These are phyloP conservation scores for Yponomeuta malinellus DNA, from an alignment of 2,888 invertebrate genomes.

Conservation along the genomic window DNA sequence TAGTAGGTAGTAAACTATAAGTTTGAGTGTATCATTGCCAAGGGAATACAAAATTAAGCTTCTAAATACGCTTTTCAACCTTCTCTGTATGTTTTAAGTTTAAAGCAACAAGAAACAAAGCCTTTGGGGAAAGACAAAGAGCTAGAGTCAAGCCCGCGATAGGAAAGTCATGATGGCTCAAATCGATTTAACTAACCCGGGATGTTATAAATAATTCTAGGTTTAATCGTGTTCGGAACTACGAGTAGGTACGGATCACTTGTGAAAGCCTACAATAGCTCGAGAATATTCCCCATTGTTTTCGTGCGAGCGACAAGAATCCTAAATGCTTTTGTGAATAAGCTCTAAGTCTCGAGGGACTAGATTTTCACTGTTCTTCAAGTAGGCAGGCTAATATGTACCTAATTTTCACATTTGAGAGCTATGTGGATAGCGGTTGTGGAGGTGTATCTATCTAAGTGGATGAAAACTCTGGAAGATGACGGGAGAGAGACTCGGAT, in stretches of 20 bases:
- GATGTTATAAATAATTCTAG: slow-evolving; percentile 10
- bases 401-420: no score
- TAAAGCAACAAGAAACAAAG: not conserved
- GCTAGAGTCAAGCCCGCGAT: not conserved
- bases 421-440: no score
- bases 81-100: not conserved
- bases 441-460: no score
- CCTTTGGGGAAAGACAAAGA: not conserved
- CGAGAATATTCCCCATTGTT: slow-evolving; percentile 41
- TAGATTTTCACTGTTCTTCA: not conserved
- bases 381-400: not conserved
- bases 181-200: slow-evolving; percentile 14
- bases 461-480: no score
- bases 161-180: not conserved
- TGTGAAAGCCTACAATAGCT: slow-evolving; percentile 2
- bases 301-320: slow-evolving; percentile 39
- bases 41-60: not conserved
- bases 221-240: slow-evolving; percentile 3
- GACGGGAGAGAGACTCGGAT: no score
- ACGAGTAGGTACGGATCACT: not conserved
- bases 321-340: slow-evolving; percentile 53
- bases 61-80: not conserved
- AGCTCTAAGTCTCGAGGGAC: not conserved
- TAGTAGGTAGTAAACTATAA: not conserved
- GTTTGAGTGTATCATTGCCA: not conserved